phyloP scores from a whole-genome alignment of 2,888 invertebrate genomes.

The Xanthorhoe spadicearia region DNA sequence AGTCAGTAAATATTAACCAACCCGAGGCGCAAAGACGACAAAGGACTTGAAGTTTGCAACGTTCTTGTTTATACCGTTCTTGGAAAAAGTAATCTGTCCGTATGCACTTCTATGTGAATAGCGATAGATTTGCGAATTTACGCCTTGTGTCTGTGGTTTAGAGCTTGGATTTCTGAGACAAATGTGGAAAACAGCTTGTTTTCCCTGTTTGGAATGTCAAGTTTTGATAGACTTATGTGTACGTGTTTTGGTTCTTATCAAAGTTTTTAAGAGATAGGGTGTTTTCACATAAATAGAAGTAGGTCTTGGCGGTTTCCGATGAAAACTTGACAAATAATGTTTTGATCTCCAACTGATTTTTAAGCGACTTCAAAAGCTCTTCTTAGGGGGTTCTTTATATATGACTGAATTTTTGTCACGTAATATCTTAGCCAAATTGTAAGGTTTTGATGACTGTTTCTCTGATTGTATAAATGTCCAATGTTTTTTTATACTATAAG shows the following conservation, averaged over 20 bases:
- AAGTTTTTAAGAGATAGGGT: not conserved
- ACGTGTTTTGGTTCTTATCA: slow-evolving; percentile 16
- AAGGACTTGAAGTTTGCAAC: slow-evolving; percentile 40
- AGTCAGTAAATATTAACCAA: slow-evolving; percentile 37
- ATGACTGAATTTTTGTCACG: no score
- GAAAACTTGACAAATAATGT: no score
- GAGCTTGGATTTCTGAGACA: slow-evolving; percentile 3
- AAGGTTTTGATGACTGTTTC: no score
- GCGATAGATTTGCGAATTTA: not conserved
- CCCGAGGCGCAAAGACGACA: slow-evolving; percentile 38
- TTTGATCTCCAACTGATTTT: not conserved
- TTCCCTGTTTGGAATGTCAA: slow-evolving; percentile 11
- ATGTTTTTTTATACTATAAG: no score
- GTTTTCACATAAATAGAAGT: not conserved
- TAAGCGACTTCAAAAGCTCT: not conserved
- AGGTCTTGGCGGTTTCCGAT: no score
- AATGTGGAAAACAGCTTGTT: slow-evolving; percentile 12
- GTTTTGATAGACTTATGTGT: slow-evolving; percentile 24
- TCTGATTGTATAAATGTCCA: not conserved
- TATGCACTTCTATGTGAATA: slow-evolving; percentile 24
- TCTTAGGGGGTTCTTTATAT: no score
- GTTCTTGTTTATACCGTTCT: slow-evolving; percentile 40
- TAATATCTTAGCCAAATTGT: no score
- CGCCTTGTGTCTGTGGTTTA: not conserved
- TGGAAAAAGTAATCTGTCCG: slow-evolving; percentile 42